Conservation (phyloP, 2,888 invertebrate species). For the Thysanoteuthis rhombus region DNA sequence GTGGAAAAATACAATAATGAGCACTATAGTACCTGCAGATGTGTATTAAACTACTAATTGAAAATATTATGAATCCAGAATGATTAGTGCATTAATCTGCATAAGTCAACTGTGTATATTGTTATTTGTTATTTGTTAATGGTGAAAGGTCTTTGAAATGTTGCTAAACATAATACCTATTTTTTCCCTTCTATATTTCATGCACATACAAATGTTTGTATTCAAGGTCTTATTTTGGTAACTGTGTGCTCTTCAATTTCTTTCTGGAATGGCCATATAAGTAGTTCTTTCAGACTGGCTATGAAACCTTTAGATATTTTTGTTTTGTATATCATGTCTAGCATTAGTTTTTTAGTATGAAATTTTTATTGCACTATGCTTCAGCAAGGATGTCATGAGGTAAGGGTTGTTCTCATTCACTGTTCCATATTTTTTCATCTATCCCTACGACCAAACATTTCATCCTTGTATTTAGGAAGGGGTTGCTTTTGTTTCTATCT, state of each 20-base stretch:
- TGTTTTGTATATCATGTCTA: background rate
- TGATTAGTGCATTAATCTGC: background rate
- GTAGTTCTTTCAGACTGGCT: background rate
- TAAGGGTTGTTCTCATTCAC: conserved; percentile 24
- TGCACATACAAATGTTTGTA: conserved; percentile 12
- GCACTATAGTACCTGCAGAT: background rate
- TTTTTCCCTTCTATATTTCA: background rate
- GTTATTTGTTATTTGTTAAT: background rate
- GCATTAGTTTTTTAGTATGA: background rate
- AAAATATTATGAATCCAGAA: background rate
- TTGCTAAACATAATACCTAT: background rate
- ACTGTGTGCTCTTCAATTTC: background rate
- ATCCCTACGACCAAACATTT: background rate
- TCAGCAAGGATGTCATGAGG: conserved; percentile 32
- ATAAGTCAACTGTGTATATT: background rate
- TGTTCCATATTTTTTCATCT: conserved; percentile 13
- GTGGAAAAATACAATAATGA: too few species aligned
- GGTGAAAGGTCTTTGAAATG: background rate
- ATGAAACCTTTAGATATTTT: background rate
- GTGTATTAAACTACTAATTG: background rate
- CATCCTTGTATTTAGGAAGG: background rate
- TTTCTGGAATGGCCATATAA: background rate
- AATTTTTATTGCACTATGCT: conserved; percentile 30
- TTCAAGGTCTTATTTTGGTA: conserved; percentile 12
- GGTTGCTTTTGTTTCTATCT: background rate